These are phyloP conservation scores for Schizopygopsis malacanthus DNA, from an alignment of 2,797 vertebrate genomes.

Conservation along the genomic window DNA sequence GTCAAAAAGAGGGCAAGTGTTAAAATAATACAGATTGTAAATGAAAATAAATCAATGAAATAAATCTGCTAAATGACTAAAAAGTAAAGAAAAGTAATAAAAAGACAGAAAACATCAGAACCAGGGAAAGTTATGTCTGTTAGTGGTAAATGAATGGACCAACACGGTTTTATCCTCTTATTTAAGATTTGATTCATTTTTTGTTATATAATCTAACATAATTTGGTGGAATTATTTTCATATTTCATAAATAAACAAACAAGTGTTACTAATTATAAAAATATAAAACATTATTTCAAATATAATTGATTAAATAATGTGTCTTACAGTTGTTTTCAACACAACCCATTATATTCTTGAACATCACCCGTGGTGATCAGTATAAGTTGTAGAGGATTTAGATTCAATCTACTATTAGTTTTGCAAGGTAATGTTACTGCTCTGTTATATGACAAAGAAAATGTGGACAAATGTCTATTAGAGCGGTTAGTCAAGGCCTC, in stretches of 20 bases:
- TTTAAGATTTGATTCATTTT: neutral
- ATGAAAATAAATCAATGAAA: conserved; percentile 1
- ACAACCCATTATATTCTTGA: neutral
- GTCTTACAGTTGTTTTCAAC: neutral
- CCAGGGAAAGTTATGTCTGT: conserved; percentile 24
- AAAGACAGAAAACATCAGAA: conserved; percentile 39
- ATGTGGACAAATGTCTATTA: conserved; percentile 16
- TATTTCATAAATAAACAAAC: neutral
- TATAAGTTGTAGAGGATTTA: conserved; percentile 20
- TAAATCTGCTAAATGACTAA: no score
- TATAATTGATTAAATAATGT: neutral
- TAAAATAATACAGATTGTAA: conserved; percentile 2
- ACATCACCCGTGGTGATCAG: conserved; percentile 50
- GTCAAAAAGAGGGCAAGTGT: neutral
- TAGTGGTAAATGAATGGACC: conserved; percentile 39
- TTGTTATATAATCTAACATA: conserved; percentile 16
- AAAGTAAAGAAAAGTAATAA: neutral
- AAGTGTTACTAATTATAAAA: neutral
- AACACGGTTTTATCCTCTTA: conserved; percentile 48
- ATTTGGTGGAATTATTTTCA: neutral
- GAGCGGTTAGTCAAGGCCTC: conserved; percentile 52
- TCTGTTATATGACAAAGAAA: conserved; percentile 26
- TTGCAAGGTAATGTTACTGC: conserved; percentile 17
- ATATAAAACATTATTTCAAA: neutral
- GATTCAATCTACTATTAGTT: conserved; percentile 13